phyloP scores from a whole-genome alignment of 1,140 invertebrate species.

The Hycleus phaleratus region DNA sequence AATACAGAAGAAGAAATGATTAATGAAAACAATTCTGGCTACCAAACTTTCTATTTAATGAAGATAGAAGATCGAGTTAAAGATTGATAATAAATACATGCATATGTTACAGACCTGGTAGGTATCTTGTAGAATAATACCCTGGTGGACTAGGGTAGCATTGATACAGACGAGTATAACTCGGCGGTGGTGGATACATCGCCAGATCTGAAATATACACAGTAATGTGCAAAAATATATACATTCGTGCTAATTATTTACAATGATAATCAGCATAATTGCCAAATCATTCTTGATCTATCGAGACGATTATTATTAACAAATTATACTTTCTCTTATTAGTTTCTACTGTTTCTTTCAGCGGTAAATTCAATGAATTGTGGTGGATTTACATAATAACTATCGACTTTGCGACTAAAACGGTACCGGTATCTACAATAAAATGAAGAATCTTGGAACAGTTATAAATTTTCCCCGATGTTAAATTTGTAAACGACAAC shows the following conservation, averaged over 20 bases:
- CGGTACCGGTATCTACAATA: slow-evolving; percentile 12
- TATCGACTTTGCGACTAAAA: neutral
- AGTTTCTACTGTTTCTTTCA: too few relatives aligned
- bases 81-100: slow-evolving; percentile 5
- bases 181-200: slow-evolving; percentile 44
- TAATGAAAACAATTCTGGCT: too few relatives aligned
- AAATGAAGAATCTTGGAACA: slow-evolving; percentile 11
- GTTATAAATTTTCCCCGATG: slow-evolving; percentile 5
- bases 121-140: slow-evolving; percentile 34
- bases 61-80: too few relatives aligned
- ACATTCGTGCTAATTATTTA: slow-evolving; percentile 5
- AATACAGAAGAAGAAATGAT: too few relatives aligned
- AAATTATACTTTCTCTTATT: too few relatives aligned
- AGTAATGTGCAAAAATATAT: slow-evolving; percentile 28
- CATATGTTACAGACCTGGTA: slow-evolving; percentile 34
- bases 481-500: too few relatives aligned
- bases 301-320: too few relatives aligned
- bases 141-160: slow-evolving; percentile 42
- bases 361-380: too few relatives aligned
- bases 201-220: slow-evolving; percentile 43
- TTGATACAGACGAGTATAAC: slow-evolving; percentile 47
- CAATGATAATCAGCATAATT: neutral
- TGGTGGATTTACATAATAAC: too few relatives aligned
- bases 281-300: neutral
- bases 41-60: too few relatives aligned